Evolutionary conservation across 1,140 invertebrate species (phyloP).

Genomic region (Campoletis sonorensis): DNA sequence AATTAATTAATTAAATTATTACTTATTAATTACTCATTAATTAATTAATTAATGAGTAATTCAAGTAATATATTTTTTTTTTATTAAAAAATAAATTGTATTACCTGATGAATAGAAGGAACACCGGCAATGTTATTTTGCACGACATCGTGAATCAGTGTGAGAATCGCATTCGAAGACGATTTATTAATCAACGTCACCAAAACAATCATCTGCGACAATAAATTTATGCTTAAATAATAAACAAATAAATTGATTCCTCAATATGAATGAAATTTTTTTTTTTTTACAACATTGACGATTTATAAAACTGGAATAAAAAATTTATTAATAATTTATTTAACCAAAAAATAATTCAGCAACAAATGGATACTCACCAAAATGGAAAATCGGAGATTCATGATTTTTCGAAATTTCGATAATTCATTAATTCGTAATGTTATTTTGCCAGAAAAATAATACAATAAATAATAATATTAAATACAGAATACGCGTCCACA

Average conservation of each 20-base stretch:
- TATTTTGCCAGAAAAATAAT: background rate
- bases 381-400: background rate
- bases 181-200: constrained; percentile 42
- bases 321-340: background rate
- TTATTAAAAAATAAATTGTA: too few species aligned
- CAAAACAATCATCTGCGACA: constrained; percentile 45
- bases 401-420: background rate
- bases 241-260: too few species aligned
- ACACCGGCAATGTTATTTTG: constrained; percentile 67
- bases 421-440: too few species aligned
- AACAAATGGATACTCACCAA: background rate
- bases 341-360: background rate
- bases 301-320: background rate
- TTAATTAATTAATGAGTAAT: too few species aligned
- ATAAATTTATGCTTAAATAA: too few species aligned
- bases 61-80: too few species aligned
- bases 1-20: too few species aligned
- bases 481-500: constrained; percentile 3
- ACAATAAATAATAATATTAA: background rate
- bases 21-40: too few species aligned
- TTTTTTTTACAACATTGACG: background rate
- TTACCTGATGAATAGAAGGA: constrained; percentile 67
- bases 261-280: too few species aligned
- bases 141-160: constrained; percentile 64
- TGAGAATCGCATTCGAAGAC: constrained; percentile 49